Evolutionary conservation across 2,797 vertebrate species (phyloP).

Genomic region (Malurus splendens): DNA sequence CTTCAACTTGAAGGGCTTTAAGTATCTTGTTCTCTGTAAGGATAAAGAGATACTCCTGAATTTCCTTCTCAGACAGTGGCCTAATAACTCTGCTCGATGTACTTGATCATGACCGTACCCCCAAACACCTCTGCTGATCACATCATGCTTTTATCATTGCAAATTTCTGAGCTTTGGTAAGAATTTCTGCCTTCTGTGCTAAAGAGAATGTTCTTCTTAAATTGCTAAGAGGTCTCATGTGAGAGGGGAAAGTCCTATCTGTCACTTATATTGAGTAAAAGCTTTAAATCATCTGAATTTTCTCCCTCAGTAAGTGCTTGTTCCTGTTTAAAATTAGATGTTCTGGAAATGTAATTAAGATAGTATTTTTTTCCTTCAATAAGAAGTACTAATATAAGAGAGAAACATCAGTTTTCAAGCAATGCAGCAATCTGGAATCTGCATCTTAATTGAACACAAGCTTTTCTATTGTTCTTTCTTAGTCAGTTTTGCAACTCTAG

Average conservation of each 20-base stretch:
- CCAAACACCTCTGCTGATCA: background rate
- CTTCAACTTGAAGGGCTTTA: background rate
- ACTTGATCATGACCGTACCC: background rate
- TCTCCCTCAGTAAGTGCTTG: background rate
- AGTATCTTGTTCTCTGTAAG: background rate
- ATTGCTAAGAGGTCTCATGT: background rate
- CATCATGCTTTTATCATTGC: background rate
- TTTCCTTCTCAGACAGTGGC: background rate
- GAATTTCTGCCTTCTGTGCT: background rate
- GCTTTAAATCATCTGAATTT: background rate
- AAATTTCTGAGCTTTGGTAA: background rate
- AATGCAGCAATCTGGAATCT: slow-evolving; percentile 11
- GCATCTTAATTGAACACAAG: slow-evolving; percentile 13
- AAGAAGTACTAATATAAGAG: background rate
- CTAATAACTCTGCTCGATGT: background rate
- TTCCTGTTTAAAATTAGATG: background rate
- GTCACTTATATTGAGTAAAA: background rate
- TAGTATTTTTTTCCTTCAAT: background rate
- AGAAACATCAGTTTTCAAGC: slow-evolving; percentile 12
- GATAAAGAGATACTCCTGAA: background rate
- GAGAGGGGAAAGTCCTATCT: background rate
- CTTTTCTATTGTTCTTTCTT: slow-evolving; percentile 13
- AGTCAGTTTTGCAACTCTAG: background rate
- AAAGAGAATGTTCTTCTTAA: background rate
- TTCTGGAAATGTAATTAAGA: slow-evolving; percentile 39